phyloP scores from a whole-genome alignment of 2,113 vertebrate genomes.

The Agelaius phoeniceus region DNA sequence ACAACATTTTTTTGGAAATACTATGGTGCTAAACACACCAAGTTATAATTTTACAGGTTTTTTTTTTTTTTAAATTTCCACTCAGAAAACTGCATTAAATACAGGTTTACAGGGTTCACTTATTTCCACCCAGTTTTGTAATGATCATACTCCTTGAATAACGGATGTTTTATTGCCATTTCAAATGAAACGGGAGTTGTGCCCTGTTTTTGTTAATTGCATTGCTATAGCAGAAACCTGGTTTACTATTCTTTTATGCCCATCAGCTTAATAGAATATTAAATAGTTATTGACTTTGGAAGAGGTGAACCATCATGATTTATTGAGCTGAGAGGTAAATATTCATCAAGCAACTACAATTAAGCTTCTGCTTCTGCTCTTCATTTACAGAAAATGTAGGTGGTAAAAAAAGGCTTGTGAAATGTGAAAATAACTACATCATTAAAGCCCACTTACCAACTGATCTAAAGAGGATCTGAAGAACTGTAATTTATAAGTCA shows the following conservation, averaged over 20 bases:
- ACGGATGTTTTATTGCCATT: not conserved
- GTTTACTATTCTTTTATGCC: constrained; percentile 30
- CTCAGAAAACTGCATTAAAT: not conserved
- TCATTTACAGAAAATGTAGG: constrained; percentile 25
- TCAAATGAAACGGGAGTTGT: constrained; percentile 17
- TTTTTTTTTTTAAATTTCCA: not conserved
- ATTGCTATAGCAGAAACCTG: not conserved
- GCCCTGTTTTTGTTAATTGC: constrained; percentile 4
- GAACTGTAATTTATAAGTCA: not conserved
- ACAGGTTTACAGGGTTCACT: not conserved
- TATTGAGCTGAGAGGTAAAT: constrained; percentile 46
- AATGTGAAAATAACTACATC: constrained; percentile 2
- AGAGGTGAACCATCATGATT: constrained; percentile 45
- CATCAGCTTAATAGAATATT: constrained; percentile 54
- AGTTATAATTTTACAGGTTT: not conserved
- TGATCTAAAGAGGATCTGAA: not conserved
- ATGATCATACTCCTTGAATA: not conserved
- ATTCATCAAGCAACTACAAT: constrained; percentile 20
- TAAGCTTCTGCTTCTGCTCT: not conserved
- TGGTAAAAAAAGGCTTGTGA: not conserved
- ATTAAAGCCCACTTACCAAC: not conserved
- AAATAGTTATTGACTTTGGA: constrained; percentile 55
- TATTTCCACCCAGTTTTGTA: not conserved
- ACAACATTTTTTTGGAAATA: not conserved
- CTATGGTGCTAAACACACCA: not conserved